phyloP scores from a whole-genome alignment of 2,797 vertebrate species.

The Iguana delicatissima region DNA sequence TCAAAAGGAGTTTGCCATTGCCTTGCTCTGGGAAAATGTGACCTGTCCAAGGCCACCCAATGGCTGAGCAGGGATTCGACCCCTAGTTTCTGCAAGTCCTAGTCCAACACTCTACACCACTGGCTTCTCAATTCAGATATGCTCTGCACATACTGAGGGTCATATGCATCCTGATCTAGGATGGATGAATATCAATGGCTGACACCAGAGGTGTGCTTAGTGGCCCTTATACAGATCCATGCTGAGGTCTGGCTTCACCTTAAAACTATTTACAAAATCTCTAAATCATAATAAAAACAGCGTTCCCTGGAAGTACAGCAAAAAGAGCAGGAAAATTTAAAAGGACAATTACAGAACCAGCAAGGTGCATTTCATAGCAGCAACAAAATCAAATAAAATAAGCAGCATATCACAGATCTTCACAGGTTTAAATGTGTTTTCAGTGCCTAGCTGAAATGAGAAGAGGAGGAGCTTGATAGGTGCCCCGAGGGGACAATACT shows the following conservation, averaged over 20 bases:
- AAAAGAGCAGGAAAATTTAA: background rate
- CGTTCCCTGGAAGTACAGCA: background rate
- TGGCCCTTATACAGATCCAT: background rate
- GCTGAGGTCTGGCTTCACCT: background rate
- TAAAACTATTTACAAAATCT: background rate
- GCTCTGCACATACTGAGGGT: too few relatives aligned
- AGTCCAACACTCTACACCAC: too few relatives aligned
- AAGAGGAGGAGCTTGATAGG: background rate
- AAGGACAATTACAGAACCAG: background rate
- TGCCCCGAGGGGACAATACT: background rate
- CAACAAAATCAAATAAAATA: background rate
- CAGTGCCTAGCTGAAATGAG: background rate
- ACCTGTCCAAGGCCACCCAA: too few relatives aligned
- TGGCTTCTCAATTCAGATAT: too few relatives aligned
- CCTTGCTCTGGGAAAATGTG: too few relatives aligned
- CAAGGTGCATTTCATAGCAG: background rate
- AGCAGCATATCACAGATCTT: background rate
- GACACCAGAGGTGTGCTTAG: background rate
- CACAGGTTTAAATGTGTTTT: background rate
- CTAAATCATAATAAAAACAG: background rate
- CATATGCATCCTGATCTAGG: background rate
- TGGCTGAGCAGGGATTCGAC: too few relatives aligned
- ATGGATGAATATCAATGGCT: background rate
- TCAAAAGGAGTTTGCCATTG: too few relatives aligned
- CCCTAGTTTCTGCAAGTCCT: too few relatives aligned